These are phyloP conservation scores for Callopanchax toddi DNA, from an alignment of 2,113 vertebrate species.

Conservation along the genomic window DNA sequence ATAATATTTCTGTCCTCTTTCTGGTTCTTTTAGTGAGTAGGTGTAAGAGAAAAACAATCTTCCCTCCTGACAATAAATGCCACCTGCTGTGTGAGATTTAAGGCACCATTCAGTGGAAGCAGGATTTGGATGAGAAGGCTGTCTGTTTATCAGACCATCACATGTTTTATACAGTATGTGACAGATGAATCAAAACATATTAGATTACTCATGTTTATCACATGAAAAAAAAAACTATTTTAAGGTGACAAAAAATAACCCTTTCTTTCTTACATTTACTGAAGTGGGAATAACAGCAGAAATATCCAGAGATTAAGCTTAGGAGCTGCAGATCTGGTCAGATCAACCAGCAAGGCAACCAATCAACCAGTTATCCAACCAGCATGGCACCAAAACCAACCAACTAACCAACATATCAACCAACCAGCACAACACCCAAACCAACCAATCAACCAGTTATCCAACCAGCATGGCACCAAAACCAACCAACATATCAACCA, in stretches of 20 bases:
- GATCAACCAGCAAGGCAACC: neutral
- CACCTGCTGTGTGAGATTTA: neutral
- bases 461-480: neutral
- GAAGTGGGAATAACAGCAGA: constrained; percentile 10
- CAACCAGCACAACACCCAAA: too few species aligned
- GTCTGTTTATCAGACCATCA: constrained; percentile 45
- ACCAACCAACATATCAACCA: too few species aligned
- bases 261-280: constrained; percentile 5
- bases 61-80: neutral
- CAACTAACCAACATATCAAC: too few species aligned
- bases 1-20: neutral
- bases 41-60: neutral
- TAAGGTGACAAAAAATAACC: constrained; percentile 7
- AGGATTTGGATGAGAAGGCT: constrained; percentile 5
- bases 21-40: constrained; percentile 1
- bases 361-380: too few species aligned
- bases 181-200: constrained; percentile 41
- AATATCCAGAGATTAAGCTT: constrained; percentile 5
- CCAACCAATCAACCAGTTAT: too few species aligned
- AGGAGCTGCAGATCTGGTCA: neutral
- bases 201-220: constrained; percentile 41
- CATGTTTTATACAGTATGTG: constrained; percentile 33
- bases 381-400: neutral
- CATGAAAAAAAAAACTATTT: constrained; percentile 23
- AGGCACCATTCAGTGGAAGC: neutral